Base-by-base conservation (phyloP, 2,888 invertebrate genomes). In the Anthrax anthrax region DNA sequence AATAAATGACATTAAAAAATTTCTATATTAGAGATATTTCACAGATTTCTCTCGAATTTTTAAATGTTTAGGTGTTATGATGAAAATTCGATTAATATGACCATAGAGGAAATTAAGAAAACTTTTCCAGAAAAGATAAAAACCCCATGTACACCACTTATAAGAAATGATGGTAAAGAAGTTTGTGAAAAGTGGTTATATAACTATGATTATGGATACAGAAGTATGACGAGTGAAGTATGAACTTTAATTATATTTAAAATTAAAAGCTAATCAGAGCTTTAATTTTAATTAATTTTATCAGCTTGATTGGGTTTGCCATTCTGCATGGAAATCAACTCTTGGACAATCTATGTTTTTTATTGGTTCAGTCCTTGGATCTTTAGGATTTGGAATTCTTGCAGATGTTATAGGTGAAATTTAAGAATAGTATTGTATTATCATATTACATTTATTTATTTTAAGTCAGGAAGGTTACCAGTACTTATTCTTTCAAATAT, bases 301-400 rank as follows among this genome's bases (percentile, higher is more conserved):
- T 12, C 51, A 66, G 66, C 48, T 75, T 40, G 67, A 77, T 55
- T 79, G 78, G 78, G 73, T 78, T 12, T 78, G 78, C 57, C 69
- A 70, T 12, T 68, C 75, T n/a, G 67, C 70, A 47, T 78, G 77
- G 70, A 75, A 74, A 58, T 72, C 76, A 17, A 70, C 73, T 19
- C 58, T 75, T 37, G 76, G 76, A 2, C 77, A 78, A 59, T 75
- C 76, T 13, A 62, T 76, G 54, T 78, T 76, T 60, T 78, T 77
- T 57, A 65, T 75, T 49, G 78, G 78, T 12, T 75, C 76, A 18
- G 72, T 77, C 16, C 58, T 76, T 42, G 78, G 78, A 2, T 75
- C 74, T 38, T 58, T 78, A 9, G 58, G 66, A 39, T 72, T 77
- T 52, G 78, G 78, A 12, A 60, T 73, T 42, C 59, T 77, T 18